These are phyloP conservation scores for Diarsia brunnea DNA, from an alignment of 2,888 invertebrate species.

Conservation along the genomic window DNA sequence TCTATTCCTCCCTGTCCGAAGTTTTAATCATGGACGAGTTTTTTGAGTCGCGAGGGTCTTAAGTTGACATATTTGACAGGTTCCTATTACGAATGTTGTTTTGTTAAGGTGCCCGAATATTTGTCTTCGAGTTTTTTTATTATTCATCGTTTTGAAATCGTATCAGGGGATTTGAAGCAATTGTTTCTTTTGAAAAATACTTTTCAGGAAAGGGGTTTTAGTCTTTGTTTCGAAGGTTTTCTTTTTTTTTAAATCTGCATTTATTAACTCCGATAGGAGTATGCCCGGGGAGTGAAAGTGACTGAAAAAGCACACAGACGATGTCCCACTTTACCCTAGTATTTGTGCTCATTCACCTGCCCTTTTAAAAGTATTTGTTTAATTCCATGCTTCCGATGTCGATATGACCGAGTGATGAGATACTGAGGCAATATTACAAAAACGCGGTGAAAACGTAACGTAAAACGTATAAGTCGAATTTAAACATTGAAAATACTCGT, in stretches of 20 bases:
- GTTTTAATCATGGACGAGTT: conserved; percentile 41
- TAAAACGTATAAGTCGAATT: no score
- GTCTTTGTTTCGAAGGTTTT: not conserved
- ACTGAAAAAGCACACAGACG: not conserved
- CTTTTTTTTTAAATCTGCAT: no score
- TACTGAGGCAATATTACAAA: no score
- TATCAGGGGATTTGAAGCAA: not conserved
- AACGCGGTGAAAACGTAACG: no score
- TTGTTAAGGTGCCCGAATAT: not conserved
- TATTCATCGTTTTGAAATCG: not conserved
- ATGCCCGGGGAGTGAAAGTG: no score
- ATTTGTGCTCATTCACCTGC: not conserved
- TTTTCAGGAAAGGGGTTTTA: not conserved
- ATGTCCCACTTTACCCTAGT: not conserved
- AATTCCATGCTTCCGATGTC: no score
- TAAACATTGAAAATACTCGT: no score
- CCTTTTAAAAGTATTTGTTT: not conserved
- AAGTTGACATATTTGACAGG: conserved; percentile 41
- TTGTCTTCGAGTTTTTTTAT: not conserved
- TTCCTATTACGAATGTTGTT: conserved; percentile 21
- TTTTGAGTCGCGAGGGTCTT: conserved; percentile 30
- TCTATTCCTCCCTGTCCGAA: conserved; percentile 31
- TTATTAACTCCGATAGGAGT: no score
- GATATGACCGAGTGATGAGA: no score
- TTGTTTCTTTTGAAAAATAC: not conserved